A percentile compares a stretch with the other conserved stretches of the same genome.
Evolutionary conservation across 1,140 invertebrate genomes (phyloP).

Genomic region (Drosophila nikananu): DNA sequence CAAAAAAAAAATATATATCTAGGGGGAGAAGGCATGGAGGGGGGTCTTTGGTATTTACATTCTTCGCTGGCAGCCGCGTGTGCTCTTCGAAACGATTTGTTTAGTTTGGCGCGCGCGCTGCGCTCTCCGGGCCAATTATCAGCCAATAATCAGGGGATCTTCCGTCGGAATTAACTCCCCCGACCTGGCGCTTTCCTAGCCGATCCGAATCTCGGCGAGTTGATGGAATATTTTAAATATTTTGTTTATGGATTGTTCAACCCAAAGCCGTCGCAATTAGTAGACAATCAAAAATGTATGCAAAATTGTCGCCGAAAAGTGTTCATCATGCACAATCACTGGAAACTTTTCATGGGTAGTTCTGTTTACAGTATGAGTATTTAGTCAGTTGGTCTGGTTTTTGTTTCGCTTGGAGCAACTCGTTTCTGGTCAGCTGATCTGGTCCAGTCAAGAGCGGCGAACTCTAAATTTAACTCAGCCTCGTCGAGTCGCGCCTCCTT

Average conservation of each 20-base stretch:
- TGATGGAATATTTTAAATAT: constrained; percentile 32
- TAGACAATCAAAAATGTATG: constrained; percentile 21
- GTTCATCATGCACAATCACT: constrained; percentile 37
- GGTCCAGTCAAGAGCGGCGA: constrained; percentile 15
- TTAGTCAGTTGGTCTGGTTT: constrained; percentile 19
- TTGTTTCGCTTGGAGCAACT: background rate
- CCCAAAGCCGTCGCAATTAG: constrained; percentile 20
- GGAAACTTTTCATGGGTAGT: constrained; percentile 45
- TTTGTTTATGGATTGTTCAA: constrained; percentile 48
- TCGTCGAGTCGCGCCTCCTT: constrained; percentile 39
- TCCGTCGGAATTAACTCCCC: constrained; percentile 37
- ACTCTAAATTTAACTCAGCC: constrained; percentile 28
- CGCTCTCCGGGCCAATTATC: constrained; percentile 57
- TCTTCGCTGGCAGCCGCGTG: constrained; percentile 17
- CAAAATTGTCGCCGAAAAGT: constrained; percentile 51
- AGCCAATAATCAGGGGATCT: constrained; percentile 18
- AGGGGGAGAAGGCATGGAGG: background rate
- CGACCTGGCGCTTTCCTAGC: constrained; percentile 20
- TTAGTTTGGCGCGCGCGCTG: constrained; percentile 68
- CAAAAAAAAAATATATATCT: constrained; percentile 7
- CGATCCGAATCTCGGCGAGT: constrained; percentile 9
- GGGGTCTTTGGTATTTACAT: constrained; percentile 20
- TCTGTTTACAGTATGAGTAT: constrained; percentile 32
- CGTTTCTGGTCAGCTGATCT: constrained; percentile 50
- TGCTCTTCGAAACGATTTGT: constrained; percentile 50